phyloP scores from a whole-genome alignment of 2,113 vertebrate species.

The Acinonyx jubatus region DNA sequence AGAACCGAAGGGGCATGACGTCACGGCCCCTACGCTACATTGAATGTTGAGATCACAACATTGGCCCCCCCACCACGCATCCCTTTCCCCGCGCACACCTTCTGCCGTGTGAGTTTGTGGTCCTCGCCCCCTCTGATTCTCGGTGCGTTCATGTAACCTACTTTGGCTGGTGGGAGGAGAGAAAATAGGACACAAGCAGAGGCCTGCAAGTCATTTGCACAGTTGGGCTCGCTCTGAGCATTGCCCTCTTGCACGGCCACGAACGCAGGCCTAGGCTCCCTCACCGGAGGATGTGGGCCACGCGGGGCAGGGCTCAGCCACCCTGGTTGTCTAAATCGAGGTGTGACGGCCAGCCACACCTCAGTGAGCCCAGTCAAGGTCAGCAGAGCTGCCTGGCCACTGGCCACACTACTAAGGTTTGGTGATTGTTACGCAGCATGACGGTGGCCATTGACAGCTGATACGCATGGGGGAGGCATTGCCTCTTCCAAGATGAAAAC shows the following conservation, averaged over 20 bases:
- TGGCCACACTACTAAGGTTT: too few relatives aligned
- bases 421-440: background rate
- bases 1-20: rapidly evolving
- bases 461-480: background rate
- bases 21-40: rapidly evolving
- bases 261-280: background rate
- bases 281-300: background rate
- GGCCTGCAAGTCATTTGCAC: too few relatives aligned
- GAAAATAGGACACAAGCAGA: background rate
- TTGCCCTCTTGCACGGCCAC: background rate
- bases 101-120: rapidly evolving
- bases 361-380: background rate
- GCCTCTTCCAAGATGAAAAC: background rate
- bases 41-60: background rate
- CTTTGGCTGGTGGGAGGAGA: background rate
- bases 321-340: background rate
- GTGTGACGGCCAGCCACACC: background rate
- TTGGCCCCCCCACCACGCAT: rapidly evolving
- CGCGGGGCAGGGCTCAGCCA: rapidly evolving
- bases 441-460: background rate
- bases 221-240: background rate
- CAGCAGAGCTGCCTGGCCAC: background rate
- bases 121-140: background rate
- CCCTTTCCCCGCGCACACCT: background rate
- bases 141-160: background rate